Evolutionary conservation across 2,797 vertebrate species (phyloP).

Genomic region (Prunella strophiata): DNA sequence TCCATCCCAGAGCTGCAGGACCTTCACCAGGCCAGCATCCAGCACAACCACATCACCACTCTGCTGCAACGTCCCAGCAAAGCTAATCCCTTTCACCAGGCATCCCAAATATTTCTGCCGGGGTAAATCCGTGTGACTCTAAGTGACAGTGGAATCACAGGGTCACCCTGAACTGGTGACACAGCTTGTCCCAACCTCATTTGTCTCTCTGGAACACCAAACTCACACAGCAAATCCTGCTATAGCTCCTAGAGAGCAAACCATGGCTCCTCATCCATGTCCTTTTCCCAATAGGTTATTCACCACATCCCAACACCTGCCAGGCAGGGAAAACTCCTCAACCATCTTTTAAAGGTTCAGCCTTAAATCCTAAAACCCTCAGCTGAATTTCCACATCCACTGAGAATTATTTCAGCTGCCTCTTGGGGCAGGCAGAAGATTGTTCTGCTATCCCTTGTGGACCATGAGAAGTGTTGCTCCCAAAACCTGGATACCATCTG

Average conservation of each 20-base stretch:
- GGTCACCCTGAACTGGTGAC: neutral
- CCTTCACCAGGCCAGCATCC: accelerated
- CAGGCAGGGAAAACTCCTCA: neutral
- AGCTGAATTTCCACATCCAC: neutral
- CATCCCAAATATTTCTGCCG: neutral
- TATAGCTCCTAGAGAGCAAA: neutral
- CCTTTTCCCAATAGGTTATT: neutral
- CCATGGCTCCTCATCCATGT: accelerated
- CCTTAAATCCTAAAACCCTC: neutral
- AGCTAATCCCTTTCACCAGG: neutral
- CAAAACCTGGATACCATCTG: neutral
- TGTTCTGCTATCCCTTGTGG: neutral
- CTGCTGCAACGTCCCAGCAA: neutral
- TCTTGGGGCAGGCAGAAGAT: neutral
- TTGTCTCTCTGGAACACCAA: neutral
- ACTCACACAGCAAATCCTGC: neutral
- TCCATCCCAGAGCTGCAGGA: neutral
- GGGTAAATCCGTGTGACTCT: neutral
- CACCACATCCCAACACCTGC: neutral
- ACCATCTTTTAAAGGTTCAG: neutral
- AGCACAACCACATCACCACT: neutral
- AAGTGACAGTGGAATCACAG: neutral
- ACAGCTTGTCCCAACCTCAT: neutral
- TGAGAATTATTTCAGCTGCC: neutral
- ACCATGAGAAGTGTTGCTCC: accelerated